Conservation (phyloP, 2,888 invertebrate genomes). For the Eupithecia exiguata region DNA sequence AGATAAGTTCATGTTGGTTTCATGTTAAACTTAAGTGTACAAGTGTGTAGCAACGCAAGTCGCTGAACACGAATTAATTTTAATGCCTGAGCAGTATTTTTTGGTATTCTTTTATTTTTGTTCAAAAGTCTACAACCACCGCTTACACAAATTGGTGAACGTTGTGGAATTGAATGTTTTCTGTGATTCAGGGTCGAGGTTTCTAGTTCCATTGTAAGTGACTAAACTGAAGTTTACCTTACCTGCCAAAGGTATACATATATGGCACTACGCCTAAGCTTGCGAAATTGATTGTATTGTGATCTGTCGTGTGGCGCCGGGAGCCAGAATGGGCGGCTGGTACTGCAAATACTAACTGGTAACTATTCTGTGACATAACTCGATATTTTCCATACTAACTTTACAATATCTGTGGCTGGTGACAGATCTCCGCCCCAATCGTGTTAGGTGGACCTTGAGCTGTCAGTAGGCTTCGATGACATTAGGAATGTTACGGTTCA, state of each 20-base stretch:
- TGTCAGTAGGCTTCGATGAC: constrained; percentile 62
- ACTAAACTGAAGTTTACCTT: background rate
- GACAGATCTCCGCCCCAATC: constrained; percentile 39
- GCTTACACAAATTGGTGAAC: background rate
- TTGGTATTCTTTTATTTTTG: too few species aligned
- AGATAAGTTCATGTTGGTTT: background rate
- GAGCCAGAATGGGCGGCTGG: background rate
- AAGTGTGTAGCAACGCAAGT: background rate
- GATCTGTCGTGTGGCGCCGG: constrained; percentile 7
- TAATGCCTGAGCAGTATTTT: background rate
- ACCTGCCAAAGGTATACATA: background rate
- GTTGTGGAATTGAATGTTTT: background rate
- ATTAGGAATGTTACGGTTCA: constrained; percentile 57
- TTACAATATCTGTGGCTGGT: constrained; percentile 3
- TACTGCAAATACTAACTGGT: background rate
- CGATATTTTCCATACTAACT: background rate
- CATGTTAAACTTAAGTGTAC: too few species aligned
- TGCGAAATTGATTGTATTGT: constrained; percentile 1
- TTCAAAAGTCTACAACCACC: background rate
- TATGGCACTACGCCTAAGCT: background rate
- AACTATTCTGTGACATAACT: background rate
- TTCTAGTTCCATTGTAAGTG: background rate
- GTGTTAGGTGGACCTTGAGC: constrained; percentile 62
- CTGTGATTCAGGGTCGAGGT: background rate
- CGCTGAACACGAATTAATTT: background rate